phyloP scores from a whole-genome alignment of 1,140 invertebrate species.

The Lanistes nyassanus region DNA sequence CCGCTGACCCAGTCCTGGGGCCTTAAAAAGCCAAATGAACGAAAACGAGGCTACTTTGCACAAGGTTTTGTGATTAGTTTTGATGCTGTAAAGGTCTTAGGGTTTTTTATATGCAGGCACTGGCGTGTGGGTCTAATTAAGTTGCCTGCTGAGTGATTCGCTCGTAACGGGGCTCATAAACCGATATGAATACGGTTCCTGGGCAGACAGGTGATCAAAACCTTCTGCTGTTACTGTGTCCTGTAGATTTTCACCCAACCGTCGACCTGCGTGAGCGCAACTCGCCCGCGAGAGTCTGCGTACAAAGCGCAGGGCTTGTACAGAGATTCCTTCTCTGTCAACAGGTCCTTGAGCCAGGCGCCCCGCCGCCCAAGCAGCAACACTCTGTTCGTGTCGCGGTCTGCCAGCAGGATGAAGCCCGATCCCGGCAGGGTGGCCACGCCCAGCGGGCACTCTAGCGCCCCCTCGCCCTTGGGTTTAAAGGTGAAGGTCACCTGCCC shows the following conservation, averaged over 20 bases:
- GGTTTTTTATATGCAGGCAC: neutral
- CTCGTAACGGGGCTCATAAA: neutral
- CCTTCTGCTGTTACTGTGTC: neutral
- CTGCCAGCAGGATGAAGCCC: conserved; percentile 26
- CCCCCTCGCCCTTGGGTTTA: conserved; percentile 15
- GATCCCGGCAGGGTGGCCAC: conserved; percentile 20
- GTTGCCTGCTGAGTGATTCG: neutral
- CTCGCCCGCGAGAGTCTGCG: neutral
- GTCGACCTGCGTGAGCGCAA: conserved; percentile 34
- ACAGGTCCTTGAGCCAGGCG: neutral
- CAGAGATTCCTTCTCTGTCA: conserved; percentile 20
- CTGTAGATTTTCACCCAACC: conserved; percentile 36
- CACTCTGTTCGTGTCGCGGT: conserved; percentile 28
- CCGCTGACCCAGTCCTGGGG: too few relatives aligned
- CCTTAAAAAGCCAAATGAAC: too few relatives aligned
- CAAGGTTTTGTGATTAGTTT: too few relatives aligned
- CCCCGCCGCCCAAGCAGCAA: conserved; percentile 18
- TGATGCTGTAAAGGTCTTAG: too few relatives aligned
- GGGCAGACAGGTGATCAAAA: neutral
- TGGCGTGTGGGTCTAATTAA: neutral
- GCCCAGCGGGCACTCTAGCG: conserved; percentile 32
- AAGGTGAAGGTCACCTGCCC: conserved; percentile 29
- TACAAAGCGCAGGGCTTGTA: conserved; percentile 32
- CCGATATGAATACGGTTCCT: neutral
- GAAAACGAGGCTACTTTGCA: too few relatives aligned